Base-by-base conservation (phyloP, 2,113 vertebrate species). In the Rhinopithecus roxellana region DNA sequence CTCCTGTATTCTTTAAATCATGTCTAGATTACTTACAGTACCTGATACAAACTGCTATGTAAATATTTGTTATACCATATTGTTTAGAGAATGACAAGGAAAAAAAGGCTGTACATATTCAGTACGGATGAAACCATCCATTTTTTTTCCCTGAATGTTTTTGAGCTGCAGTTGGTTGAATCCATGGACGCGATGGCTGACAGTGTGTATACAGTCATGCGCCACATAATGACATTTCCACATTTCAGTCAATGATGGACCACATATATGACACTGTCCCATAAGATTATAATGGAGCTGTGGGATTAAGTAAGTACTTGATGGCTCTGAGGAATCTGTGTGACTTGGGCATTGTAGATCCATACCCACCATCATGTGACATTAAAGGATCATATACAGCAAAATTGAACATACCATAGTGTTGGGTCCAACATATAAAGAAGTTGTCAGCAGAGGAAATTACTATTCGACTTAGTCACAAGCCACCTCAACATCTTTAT, bases 261-360 rank as follows among this genome's bases (percentile, higher is more conserved):
- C 18, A 55, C 52, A 55, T 20, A 55, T 55, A 55, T 55, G 52
- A 55, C 52, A 55, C 18, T 20, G 52, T 67, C 61, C 12, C 61
- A 67, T 32, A 67, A 67, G 30, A 67, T 67, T 67, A 67, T 30
- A 67, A 67, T 67, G 61, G 61, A 67, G 61, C 61, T 14, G 30
- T 99, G 59, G 99, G 99, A 8, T 99, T 99, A 99, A 99, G 99
- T 97, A 99, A 99, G 98, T 99, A 99, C 98, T 99, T 99, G 96
- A 99, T 99, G 99, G 99, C 99, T 0, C 95, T 99, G 98, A 99
- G 99, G 99, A 99, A 99, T 98, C 99, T 99, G 93, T 99, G 99
- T 84, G 99, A 99, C 98, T 98, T 99, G 98, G 99, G 99, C 94
- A 99, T 99, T 97, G 99, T 99, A 97, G 99, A 99, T 98, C 99